These are phyloP conservation scores for Axis porcinus DNA, from an alignment of 2,113 vertebrate species.

Conservation along the genomic window DNA sequence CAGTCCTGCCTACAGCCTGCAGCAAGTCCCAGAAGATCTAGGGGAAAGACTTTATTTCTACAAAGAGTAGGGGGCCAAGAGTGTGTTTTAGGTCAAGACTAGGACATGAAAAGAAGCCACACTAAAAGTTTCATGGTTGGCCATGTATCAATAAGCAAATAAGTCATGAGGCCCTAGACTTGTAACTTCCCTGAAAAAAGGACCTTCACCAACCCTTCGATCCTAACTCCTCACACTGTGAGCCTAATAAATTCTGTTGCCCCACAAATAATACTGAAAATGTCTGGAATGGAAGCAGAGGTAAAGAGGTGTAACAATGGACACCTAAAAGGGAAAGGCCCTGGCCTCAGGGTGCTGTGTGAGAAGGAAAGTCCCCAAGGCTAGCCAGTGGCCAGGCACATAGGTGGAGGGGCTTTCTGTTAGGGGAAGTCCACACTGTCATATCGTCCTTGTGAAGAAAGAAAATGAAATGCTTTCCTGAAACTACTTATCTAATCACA, in stretches of 20 bases:
- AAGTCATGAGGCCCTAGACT: background rate
- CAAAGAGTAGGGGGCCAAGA: background rate
- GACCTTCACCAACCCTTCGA: background rate
- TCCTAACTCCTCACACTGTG: background rate
- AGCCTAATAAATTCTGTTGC: background rate
- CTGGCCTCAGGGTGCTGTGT: background rate
- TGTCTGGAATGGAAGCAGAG: background rate
- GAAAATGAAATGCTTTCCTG: background rate
- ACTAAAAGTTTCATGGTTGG: background rate
- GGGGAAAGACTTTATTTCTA: background rate
- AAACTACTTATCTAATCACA: constrained; percentile 48
- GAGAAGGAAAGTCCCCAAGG: background rate
- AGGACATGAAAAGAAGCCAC: background rate
- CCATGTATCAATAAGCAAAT: background rate
- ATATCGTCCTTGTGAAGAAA: constrained; percentile 17
- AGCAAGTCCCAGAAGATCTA: background rate
- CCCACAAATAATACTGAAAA: background rate
- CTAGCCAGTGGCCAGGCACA: background rate
- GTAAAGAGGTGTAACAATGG: background rate
- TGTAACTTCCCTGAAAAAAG: background rate
- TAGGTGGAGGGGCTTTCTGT: constrained; percentile 6
- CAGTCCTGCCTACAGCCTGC: background rate
- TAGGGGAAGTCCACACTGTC: background rate
- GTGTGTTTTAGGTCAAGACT: background rate
- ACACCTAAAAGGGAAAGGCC: background rate